phyloP scores from a whole-genome alignment of 92 coral and sea anemone genomes.

The Meandrina meandrites region DNA sequence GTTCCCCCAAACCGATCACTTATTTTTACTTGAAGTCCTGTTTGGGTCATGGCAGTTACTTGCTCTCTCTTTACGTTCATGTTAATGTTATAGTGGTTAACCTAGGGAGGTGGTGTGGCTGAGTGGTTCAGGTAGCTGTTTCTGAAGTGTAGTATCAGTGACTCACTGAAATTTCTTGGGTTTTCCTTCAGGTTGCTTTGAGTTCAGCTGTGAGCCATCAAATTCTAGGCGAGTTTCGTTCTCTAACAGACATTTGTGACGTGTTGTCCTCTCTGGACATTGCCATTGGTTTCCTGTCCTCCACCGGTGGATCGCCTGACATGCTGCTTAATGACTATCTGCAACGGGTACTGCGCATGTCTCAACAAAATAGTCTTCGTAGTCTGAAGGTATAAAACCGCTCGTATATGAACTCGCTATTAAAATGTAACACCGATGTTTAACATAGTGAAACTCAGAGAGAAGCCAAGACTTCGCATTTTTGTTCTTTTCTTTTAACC shows the following conservation, averaged over 20 bases:
- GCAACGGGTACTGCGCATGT: constrained; percentile 63
- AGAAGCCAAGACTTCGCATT: not conserved
- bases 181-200: constrained; percentile 48
- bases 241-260: constrained; percentile 79
- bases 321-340: constrained; percentile 74
- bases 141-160: not conserved
- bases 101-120: not conserved
- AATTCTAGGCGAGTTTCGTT: constrained; percentile 59
- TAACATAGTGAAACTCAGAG: not conserved
- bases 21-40: too few species aligned
- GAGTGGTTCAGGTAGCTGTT: not conserved
- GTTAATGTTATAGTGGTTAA: too few species aligned
- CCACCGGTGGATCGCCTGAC: constrained; percentile 75
- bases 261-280: constrained; percentile 74
- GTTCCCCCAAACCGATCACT: too few species aligned
- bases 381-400: constrained; percentile 58
- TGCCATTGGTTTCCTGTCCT: constrained; percentile 81
- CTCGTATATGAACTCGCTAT: not conserved
- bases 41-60: too few species aligned
- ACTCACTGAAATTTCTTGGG: not conserved
- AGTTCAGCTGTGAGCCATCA: constrained; percentile 52
- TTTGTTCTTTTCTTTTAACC: not conserved
- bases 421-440: not conserved
- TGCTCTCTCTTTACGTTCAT: too few species aligned
- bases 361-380: constrained; percentile 62